A percentile compares a stretch with the other conserved stretches of the same genome.
These are phyloP conservation scores for Oscheius sp. DNA, from an alignment of 2,888 invertebrate species.

Conservation along the genomic window DNA sequence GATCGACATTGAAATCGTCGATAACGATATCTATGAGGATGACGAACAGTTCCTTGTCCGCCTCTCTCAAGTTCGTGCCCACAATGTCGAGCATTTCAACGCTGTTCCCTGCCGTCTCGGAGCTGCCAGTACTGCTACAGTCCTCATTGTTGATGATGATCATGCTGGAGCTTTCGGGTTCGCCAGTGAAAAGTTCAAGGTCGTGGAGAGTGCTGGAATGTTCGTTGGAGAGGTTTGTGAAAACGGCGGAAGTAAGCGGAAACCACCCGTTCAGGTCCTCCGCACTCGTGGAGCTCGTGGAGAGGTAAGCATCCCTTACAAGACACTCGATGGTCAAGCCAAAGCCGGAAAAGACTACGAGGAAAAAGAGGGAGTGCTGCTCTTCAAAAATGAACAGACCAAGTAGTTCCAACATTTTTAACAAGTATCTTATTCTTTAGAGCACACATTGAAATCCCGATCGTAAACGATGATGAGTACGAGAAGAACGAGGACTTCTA, in stretches of 20 bases:
- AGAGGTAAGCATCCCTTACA: slow-evolving; percentile 86
- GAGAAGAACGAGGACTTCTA: slow-evolving; percentile 95
- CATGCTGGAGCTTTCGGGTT: slow-evolving; percentile 92
- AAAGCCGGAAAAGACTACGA: slow-evolving; percentile 86
- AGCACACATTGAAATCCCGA: slow-evolving; percentile 85
- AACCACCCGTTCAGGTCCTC: slow-evolving; percentile 38
- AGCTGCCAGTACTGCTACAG: slow-evolving; percentile 90
- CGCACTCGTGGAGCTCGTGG: slow-evolving; percentile 85
- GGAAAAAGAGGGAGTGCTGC: slow-evolving; percentile 82
- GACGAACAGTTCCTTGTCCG: slow-evolving; percentile 97
- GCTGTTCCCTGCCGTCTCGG: slow-evolving; percentile 79
- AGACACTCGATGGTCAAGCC: slow-evolving; percentile 89
- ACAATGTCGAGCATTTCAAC: slow-evolving; percentile 53
- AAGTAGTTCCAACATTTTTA: slow-evolving; percentile 79
- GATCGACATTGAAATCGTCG: slow-evolving; percentile 89
- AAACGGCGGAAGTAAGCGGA: background rate
- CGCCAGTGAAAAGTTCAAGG: slow-evolving; percentile 79
- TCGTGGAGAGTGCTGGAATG: slow-evolving; percentile 77
- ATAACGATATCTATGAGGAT: slow-evolving; percentile 98
- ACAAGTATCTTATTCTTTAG: slow-evolving; percentile 77
- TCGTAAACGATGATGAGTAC: slow-evolving; percentile 96
- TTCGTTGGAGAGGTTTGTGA: slow-evolving; percentile 52
- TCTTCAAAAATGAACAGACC: slow-evolving; percentile 96
- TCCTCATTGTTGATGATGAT: slow-evolving; percentile 98
- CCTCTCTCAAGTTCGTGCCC: slow-evolving; percentile 74